phyloP scores from a whole-genome alignment of 2,113 vertebrate genomes.

The Microcebus murinus region DNA sequence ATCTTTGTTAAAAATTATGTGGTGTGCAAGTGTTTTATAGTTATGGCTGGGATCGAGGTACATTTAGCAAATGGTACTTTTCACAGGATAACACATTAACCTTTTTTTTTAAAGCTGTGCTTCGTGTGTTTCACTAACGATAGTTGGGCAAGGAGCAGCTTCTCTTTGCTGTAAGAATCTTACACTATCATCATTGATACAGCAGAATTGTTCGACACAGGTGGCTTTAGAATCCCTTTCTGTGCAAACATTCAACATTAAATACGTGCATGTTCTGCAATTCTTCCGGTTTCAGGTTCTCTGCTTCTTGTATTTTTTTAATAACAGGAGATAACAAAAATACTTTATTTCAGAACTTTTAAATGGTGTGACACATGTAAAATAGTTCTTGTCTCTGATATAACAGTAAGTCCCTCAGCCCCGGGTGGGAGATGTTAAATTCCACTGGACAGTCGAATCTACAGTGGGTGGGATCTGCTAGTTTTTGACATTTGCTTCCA shows the following conservation, averaged over 20 bases:
- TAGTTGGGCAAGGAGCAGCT: not conserved
- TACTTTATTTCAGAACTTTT: not conserved
- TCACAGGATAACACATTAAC: not conserved
- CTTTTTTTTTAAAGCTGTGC: slow-evolving; percentile 35
- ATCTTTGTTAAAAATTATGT: slow-evolving; percentile 37
- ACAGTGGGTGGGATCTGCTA: not conserved
- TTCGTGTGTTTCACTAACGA: not conserved
- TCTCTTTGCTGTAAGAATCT: not conserved
- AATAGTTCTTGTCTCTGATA: not conserved
- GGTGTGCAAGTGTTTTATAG: slow-evolving; percentile 28
- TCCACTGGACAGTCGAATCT: rapidly evolving
- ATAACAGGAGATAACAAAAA: not conserved
- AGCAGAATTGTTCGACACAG: not conserved
- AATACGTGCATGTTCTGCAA: not conserved
- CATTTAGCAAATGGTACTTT: slow-evolving; percentile 17
- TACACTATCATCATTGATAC: not conserved
- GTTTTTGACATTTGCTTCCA: not conserved
- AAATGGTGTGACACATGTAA: not conserved
- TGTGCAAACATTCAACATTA: not conserved
- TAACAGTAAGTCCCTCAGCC: not conserved
- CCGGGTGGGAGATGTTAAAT: not conserved
- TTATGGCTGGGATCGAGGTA: slow-evolving; percentile 27
- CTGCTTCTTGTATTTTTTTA: slow-evolving; percentile 20
- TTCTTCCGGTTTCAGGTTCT: not conserved
- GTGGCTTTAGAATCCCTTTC: not conserved